A percentile compares a stretch with the other conserved stretches of the same genome.
Conservation (phyloP, 1,140 invertebrate species). For the Thaumatotibia leucotreta region DNA sequence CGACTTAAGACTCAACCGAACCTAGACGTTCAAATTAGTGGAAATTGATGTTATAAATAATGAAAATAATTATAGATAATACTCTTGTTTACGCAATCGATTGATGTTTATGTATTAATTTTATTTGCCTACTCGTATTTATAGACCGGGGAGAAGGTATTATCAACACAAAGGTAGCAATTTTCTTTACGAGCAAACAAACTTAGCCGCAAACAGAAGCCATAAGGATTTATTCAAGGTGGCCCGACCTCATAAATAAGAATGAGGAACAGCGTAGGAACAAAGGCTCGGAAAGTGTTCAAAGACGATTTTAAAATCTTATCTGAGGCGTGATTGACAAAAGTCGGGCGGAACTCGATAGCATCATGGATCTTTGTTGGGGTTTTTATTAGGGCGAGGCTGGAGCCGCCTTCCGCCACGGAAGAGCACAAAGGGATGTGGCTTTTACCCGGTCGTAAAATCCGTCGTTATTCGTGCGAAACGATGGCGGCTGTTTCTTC, state of each 20-base stretch:
- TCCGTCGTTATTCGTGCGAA: slow-evolving; percentile 29
- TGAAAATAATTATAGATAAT: neutral
- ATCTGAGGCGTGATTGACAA: slow-evolving; percentile 42
- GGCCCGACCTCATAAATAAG: slow-evolving; percentile 37
- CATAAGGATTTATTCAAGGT: slow-evolving; percentile 18
- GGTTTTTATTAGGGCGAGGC: slow-evolving; percentile 26
- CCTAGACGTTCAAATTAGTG: too few species aligned
- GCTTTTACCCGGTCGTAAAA: slow-evolving; percentile 37
- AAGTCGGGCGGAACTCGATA: slow-evolving; percentile 29
- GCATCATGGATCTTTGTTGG: slow-evolving; percentile 33
- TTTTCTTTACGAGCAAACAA: neutral
- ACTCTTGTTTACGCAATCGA: neutral
- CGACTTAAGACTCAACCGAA: too few species aligned
- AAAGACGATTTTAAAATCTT: slow-evolving; percentile 42
- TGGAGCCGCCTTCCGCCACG: slow-evolving; percentile 17
- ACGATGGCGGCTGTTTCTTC: slow-evolving; percentile 17
- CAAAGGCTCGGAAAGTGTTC: slow-evolving; percentile 24
- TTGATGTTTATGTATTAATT: neutral
- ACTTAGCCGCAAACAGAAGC: slow-evolving; percentile 1
- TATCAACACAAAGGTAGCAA: neutral
- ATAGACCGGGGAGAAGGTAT: neutral
- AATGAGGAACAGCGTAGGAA: slow-evolving; percentile 29
- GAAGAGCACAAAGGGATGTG: slow-evolving; percentile 31
- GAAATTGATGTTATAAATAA: neutral
- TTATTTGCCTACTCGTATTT: neutral